Evolutionary conservation across 2,113 vertebrate genomes (phyloP), one percentile per base, ranked within the genome.

Genomic region (Chloropsis hardwickii): DNA sequence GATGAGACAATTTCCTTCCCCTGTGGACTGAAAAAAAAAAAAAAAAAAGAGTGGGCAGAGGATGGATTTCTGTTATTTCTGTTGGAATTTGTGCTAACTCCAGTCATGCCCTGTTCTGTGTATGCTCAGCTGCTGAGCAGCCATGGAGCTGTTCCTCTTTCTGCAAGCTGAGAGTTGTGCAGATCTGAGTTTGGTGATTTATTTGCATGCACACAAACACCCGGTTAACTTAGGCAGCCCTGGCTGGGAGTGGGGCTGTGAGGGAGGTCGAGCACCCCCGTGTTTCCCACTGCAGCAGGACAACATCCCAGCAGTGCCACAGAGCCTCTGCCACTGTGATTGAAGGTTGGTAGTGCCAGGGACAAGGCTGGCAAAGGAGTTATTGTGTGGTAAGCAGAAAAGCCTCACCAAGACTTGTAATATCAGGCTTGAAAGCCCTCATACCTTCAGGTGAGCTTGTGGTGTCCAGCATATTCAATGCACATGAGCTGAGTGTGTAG

Each of bases 261-360:
- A 2, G 31, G 50, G 13, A n/a, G 29, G 6, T 10, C n/a, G 40
- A 5, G 31, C 60, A 25, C 15, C 20, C 45, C 37, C 1, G 0
- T 15, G n/a, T 27, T 73, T 16, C 33, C 35, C 39, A 7, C 25
- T 54, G 86, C 74, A 70, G 54, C 4, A 6, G 72, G 19, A n/a
- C 39, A 28, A 15, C 3, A 3, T 24, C n/a, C 60, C 28, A 15
- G 42, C 31, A 5, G 29, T 9, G 7, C 54, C 29, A 42, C 40
- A 9, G 45, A 20, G 61, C 61, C 44, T 66, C 70, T 66, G 69
- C 42, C 11, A 0, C 70, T 35, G 31, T 2, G 11, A 5, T 0
- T 24, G 70, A 22, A 53, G 40, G 54, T 16, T 37, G 3, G 22
- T 3, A 25, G 54, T 17, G 37, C 62, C 3, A 18, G 57, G 40